Conservation (phyloP, 1,140 invertebrate genomes). For the Andrena cerasifolii region DNA sequence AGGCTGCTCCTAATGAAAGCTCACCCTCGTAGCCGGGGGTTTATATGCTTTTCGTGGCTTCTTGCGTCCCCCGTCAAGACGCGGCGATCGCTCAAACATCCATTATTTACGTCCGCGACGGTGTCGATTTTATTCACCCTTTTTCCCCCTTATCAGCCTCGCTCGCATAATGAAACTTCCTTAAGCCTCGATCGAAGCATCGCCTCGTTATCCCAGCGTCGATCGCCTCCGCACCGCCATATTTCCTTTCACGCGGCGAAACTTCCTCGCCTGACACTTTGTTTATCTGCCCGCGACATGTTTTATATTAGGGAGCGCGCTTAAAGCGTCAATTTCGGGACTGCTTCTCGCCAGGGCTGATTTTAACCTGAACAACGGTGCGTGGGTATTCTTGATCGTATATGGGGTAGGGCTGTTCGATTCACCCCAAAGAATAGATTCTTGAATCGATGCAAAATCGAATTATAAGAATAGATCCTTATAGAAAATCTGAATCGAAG, state of each 20-base stretch:
- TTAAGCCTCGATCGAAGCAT: neutral
- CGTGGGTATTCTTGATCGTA: no score
- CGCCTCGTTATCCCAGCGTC: neutral
- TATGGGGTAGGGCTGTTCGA: no score
- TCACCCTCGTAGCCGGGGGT: constrained; percentile 46
- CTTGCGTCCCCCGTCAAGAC: constrained; percentile 37
- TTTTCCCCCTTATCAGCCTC: constrained; percentile 4
- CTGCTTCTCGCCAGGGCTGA: no score
- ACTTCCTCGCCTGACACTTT: neutral
- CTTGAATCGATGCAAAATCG: no score
- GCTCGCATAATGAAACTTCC: constrained; percentile 21
- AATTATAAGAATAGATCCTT: no score
- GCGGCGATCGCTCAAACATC: constrained; percentile 54
- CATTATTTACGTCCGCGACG: constrained; percentile 44
- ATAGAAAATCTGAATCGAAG: no score
- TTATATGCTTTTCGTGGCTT: constrained; percentile 36
- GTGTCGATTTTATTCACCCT: constrained; percentile 41
- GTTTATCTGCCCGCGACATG: neutral
- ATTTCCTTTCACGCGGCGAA: neutral
- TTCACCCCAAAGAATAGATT: no score
- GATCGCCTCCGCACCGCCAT: neutral
- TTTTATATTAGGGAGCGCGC: neutral
- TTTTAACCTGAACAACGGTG: no score
- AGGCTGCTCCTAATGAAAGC: constrained; percentile 70
- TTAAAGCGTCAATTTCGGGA: neutral